Base-by-base conservation (phyloP, 2,888 invertebrate genomes). In the Ellobium chinense region DNA sequence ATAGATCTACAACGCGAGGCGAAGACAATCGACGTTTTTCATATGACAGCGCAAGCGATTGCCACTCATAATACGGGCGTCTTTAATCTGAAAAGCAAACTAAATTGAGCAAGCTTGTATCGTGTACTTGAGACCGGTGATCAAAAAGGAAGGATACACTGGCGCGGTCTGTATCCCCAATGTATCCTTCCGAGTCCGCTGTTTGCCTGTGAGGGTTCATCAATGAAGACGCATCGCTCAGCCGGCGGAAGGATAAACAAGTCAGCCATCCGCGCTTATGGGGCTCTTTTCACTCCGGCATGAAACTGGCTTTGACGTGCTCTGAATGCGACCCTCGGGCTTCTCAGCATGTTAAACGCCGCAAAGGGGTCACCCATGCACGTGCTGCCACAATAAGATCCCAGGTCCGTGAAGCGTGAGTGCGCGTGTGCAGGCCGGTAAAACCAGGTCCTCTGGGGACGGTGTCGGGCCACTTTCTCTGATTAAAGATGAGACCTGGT, bases 291-390 rank as follows among this genome's bases (percentile, higher is more conserved):
- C 76, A 76, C 76, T 29, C 31, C 24, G 34, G 66, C 56, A 76
- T 76, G 76, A 66, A 65, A 39, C 56, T 56, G 24, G 54, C 46
- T 66, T 21, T 66, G 46, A 56, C 76, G 76, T 76, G 76, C 37
- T 66, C 36, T 36, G 66, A 76, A 66, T 66, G 76, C 66, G 76
- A 76, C 76, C 77, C 60, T 24, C 37, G 46, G 77, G 36, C 69
- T 78, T 78, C 63, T 37, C 77, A 21, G 69, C 60, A 78, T 58
- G 77, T 58, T 78, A 68, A 68, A 78, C 60, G 68, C 34, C 68
- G 77, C 60, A 18, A 78, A 69, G 24, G 69, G 77, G 77, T 78
- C 77, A 78, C 18, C 60, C 24, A 37, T 31, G 77, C 77, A 78
- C 77, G 77, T 78, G 77, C 77, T 60, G 60, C 1, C 36, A 78